These are phyloP conservation scores for Dastarcus helophoroides DNA, from an alignment of 2,888 invertebrate species.

Conservation along the genomic window DNA sequence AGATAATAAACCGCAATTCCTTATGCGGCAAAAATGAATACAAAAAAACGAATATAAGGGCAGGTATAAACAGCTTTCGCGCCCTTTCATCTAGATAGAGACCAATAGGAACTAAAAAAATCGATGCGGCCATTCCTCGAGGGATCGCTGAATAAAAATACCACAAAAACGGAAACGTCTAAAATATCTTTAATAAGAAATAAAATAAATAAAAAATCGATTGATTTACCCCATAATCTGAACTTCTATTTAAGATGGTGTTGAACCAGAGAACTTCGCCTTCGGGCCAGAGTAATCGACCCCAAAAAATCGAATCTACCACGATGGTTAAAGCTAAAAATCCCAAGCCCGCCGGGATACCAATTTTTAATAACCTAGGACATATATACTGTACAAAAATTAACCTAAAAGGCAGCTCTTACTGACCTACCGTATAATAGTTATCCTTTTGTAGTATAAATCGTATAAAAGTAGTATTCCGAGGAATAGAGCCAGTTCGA, in stretches of 20 bases:
- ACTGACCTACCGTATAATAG: constrained; percentile 47
- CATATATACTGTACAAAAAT: constrained; percentile 6
- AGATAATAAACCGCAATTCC: constrained; percentile 93
- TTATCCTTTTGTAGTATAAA: constrained; percentile 58
- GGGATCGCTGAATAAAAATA: constrained; percentile 97
- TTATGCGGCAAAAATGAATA: constrained; percentile 97
- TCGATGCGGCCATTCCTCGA: constrained; percentile 72
- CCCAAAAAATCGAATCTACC: constrained; percentile 92
- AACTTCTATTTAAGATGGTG: constrained; percentile 84
- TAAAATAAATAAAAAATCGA: neutral
- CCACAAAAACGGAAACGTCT: constrained; percentile 94
- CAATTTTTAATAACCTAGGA: constrained; percentile 59
- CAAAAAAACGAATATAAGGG: constrained; percentile 69
- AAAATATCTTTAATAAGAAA: constrained; percentile 4
- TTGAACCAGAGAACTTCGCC: constrained; percentile 97
- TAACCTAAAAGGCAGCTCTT: constrained; percentile 1
- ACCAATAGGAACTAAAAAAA: constrained; percentile 70
- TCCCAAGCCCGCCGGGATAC: constrained; percentile 57
- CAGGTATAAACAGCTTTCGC: constrained; percentile 56
- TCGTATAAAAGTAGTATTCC: constrained; percentile 78
- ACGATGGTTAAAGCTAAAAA: constrained; percentile 60
- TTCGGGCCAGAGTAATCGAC: constrained; percentile 86
- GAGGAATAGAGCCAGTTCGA: constrained; percentile 77
- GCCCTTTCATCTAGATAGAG: constrained; percentile 60
- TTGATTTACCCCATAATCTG: constrained; percentile 83